A percentile compares a stretch with the other conserved stretches of the same genome.
Conservation (phyloP, 2,797 vertebrate genomes). For the Rhabdophis nuchalis region DNA sequence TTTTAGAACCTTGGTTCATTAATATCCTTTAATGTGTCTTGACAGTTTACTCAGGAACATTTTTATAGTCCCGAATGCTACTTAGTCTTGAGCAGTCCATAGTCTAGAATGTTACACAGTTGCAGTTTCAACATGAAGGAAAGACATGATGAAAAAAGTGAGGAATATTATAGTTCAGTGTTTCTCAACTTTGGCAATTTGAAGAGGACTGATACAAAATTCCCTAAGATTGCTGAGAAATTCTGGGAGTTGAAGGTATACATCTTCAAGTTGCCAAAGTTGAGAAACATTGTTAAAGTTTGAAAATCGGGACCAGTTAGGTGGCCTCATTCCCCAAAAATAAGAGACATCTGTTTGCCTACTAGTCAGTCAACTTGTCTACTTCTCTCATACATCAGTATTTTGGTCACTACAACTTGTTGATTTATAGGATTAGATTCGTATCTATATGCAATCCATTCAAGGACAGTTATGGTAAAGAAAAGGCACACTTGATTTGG, state of each 20-base stretch:
- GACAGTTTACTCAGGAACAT: not conserved
- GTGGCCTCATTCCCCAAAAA: not conserved
- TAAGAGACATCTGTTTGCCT: not conserved
- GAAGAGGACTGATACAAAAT: not conserved
- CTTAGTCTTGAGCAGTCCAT: not conserved
- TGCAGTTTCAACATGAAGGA: not conserved
- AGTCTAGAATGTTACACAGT: not conserved
- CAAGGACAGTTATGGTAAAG: not conserved
- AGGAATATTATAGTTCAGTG: not conserved
- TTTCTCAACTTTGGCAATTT: not conserved
- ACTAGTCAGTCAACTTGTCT: not conserved
- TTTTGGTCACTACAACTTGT: not conserved
- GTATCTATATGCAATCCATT: not conserved
- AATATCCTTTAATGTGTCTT: not conserved
- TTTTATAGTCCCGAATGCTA: not conserved
- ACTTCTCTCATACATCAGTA: not conserved
- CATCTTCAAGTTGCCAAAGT: not conserved
- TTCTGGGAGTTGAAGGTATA: not conserved
- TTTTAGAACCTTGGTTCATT: not conserved
- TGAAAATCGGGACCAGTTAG: not conserved
- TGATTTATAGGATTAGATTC: not conserved
- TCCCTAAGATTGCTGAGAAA: not conserved
- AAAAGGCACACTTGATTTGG: not conserved
- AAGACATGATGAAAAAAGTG: not conserved
- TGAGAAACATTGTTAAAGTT: not conserved